phyloP scores from a whole-genome alignment of 2,113 vertebrate genomes.

The Leiothrix lutea region DNA sequence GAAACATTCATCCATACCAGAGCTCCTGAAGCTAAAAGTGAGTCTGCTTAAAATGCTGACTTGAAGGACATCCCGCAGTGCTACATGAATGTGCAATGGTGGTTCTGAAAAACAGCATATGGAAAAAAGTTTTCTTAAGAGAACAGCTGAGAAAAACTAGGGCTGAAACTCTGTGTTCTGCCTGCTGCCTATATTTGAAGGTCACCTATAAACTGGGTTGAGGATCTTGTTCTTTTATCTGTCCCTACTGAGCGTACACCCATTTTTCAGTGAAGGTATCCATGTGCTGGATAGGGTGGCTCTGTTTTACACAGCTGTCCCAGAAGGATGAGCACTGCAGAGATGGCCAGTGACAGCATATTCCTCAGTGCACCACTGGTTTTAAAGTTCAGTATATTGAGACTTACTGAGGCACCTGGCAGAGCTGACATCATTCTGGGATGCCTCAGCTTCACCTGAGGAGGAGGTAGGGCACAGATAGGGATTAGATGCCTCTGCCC shows the following conservation, averaged over 20 bases:
- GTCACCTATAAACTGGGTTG: background rate
- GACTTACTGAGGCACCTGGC: background rate
- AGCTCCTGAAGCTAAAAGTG: slow-evolving; percentile 76
- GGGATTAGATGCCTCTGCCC: background rate
- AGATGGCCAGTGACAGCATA: background rate
- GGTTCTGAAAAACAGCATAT: background rate
- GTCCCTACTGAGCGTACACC: accelerated
- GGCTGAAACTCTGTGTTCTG: background rate
- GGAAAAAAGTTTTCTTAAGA: background rate
- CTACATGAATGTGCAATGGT: slow-evolving; percentile 7
- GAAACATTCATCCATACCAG: slow-evolving; percentile 62
- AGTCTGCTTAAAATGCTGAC: slow-evolving; percentile 56
- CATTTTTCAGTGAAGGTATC: background rate
- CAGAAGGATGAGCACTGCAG: background rate
- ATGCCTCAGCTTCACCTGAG: background rate
- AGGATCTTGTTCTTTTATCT: background rate
- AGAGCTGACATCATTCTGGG: background rate
- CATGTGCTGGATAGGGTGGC: background rate
- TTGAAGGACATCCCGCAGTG: slow-evolving; percentile 6
- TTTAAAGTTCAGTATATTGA: background rate
- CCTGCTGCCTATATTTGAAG: background rate
- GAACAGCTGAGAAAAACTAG: background rate
- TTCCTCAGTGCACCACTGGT: background rate
- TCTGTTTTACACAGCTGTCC: background rate
- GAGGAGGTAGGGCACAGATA: background rate